Evolutionary conservation across 1,140 invertebrate genomes (phyloP).

Genomic region (Holcopasites calliopsidis): DNA sequence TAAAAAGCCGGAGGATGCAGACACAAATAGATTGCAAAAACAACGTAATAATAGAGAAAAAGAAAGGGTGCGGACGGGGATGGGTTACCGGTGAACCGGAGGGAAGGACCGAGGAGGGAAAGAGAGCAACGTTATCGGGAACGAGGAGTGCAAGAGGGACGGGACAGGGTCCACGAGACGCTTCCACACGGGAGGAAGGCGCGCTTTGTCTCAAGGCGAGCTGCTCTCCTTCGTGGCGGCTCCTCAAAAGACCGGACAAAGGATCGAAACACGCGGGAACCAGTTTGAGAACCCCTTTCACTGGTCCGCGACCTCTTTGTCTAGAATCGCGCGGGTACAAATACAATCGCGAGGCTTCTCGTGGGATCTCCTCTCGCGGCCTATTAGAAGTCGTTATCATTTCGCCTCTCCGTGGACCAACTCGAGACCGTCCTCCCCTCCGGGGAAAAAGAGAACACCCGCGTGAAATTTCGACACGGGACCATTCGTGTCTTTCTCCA

Average conservation of each 20-base stretch:
- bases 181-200: constrained; percentile 36
- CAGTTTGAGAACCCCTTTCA: constrained; percentile 59
- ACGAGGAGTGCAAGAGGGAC: constrained; percentile 44
- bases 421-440: not conserved
- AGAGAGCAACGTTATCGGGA: not conserved
- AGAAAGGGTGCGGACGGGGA: constrained; percentile 22
- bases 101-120: not conserved
- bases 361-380: constrained; percentile 36
- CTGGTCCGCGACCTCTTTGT: constrained; percentile 62
- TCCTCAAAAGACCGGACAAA: constrained; percentile 64
- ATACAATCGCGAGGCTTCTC: too few relatives aligned
- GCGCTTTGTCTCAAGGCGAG: constrained; percentile 77
- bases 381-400: constrained; percentile 64
- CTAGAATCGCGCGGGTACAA: constrained; percentile 50
- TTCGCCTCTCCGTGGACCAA: constrained; percentile 1
- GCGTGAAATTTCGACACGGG: constrained; percentile 49
- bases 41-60: constrained; percentile 78
- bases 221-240: constrained; percentile 69
- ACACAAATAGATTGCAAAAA: constrained; percentile 80
- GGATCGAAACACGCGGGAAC: constrained; percentile 53
- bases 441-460: not conserved
- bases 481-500: not conserved
- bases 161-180: constrained; percentile 50
- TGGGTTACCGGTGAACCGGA: not conserved
- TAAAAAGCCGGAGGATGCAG: constrained; percentile 66